Evolutionary conservation across 2,113 vertebrate species (phyloP).

Genomic region (Gymnobelideus leadbeateri): DNA sequence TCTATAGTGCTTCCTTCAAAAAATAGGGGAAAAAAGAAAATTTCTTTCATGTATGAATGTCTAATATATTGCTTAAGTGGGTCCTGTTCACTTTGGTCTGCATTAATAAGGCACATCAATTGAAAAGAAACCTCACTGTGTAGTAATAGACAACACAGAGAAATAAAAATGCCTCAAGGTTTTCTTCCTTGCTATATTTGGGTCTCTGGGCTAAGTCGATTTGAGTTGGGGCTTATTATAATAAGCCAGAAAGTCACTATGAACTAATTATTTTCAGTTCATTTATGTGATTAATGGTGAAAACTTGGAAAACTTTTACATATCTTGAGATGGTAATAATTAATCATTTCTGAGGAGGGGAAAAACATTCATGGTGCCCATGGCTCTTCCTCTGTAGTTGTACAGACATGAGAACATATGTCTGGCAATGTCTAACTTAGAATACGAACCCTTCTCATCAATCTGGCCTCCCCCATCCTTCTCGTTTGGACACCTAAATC

Average conservation of each 20-base stretch:
- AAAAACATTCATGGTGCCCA: conserved; percentile 77
- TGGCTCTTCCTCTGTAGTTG: conserved; percentile 74
- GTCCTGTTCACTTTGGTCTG: conserved; percentile 60
- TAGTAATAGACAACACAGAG: conserved; percentile 75
- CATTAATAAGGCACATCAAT: conserved; percentile 81
- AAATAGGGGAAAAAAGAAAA: background rate
- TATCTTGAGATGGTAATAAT: conserved; percentile 81
- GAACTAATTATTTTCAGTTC: conserved; percentile 85
- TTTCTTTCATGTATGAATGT: conserved; percentile 65
- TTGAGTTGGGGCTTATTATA: conserved; percentile 82
- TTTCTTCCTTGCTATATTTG: conserved; percentile 80
- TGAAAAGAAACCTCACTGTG: conserved; percentile 78
- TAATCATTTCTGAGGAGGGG: conserved; percentile 79
- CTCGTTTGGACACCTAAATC: background rate
- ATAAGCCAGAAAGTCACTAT: conserved; percentile 82
- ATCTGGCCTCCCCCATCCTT: no score
- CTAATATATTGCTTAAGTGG: conserved; percentile 76
- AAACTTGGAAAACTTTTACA: conserved; percentile 82
- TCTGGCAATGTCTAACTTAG: conserved; percentile 66
- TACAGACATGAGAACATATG: conserved; percentile 66
- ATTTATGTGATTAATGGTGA: conserved; percentile 85
- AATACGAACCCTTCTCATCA: background rate
- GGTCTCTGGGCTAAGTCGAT: conserved; percentile 80
- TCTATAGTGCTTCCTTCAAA: background rate
- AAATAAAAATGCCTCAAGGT: conserved; percentile 74